Base-by-base conservation (phyloP, 2,797 vertebrate genomes). In the Ctenopoma multispine region DNA sequence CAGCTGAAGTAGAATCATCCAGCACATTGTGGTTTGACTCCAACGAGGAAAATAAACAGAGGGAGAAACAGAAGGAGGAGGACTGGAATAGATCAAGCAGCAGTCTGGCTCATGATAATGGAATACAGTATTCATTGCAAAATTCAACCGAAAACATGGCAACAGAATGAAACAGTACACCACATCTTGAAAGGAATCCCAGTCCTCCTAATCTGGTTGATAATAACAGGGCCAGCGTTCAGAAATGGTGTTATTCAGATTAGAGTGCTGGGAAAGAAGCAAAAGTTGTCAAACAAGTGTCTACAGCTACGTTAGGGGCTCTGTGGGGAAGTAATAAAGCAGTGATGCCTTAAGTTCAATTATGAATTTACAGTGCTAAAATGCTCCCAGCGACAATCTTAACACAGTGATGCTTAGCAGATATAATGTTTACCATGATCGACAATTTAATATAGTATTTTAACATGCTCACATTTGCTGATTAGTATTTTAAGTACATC, bases 101-200 rank as follows among this genome's bases (percentile, higher is more conserved):
- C 86, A 82, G 70, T 60, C 83, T 90, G 89, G 82, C 69, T 83
- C 84, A 69, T 72, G 53, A 72, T 54, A 70, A 65, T 66, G 69
- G 53, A 86, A 79, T 41, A 69, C 72, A 81, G 80, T 61, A 79
- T 61, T 83, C 73, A 43, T 55, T 23, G 59, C 31, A 65, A 72
- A 80, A 85, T 66, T 77, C 55, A 76, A 73, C 63, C 76, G 69
- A 86, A 74, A 83, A 83, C 75, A 85, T 79, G 87, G 79, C 81
- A 86, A 83, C 75, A 81, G 76, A 85, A 83, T 77, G 75, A 85
- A 90, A 91, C 86, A 76, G 80, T 88, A 75, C 66, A 20, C 62
- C 65, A 62, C 51, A 74, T 66, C 77, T 84, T 89, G 77, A 90
- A 82, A 41, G 21, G 54, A 80, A 75, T 84, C 89, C 84, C 78